Conservation (phyloP, 2,113 vertebrate species). For the Trematomus loennbergii region DNA sequence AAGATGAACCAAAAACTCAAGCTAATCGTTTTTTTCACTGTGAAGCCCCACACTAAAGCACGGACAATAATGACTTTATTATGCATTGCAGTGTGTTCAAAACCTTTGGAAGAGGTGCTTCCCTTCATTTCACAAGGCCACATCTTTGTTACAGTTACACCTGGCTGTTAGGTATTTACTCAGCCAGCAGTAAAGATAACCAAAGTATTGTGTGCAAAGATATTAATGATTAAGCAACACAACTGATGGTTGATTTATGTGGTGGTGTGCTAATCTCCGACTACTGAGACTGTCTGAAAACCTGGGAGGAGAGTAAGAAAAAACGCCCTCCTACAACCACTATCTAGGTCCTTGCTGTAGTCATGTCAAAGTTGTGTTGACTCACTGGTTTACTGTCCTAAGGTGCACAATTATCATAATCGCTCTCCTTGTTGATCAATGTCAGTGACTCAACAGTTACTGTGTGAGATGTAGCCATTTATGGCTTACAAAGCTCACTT, state of each 20-base stretch:
- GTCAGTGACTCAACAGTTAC: constrained; percentile 7
- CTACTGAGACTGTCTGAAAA: constrained; percentile 11
- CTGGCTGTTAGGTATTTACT: not conserved
- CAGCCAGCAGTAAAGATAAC: not conserved
- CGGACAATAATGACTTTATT: not conserved
- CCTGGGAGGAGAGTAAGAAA: not conserved
- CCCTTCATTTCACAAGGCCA: not conserved
- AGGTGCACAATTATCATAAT: not conserved
- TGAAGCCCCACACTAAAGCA: not conserved
- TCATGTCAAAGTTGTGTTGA: constrained; percentile 7
- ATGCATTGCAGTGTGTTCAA: not conserved
- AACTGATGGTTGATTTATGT: not conserved
- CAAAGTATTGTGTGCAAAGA: constrained; percentile 7
- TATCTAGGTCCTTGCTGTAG: not conserved
- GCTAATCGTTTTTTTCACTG: not conserved
- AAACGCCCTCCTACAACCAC: not conserved
- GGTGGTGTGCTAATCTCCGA: not conserved
- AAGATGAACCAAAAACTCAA: not conserved
- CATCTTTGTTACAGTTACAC: constrained; percentile 6
- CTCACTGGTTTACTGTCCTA: not conserved
- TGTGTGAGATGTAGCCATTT: not conserved
- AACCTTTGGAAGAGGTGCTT: not conserved
- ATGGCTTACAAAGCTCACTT: not conserved
- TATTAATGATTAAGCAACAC: constrained; percentile 23
- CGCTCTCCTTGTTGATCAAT: constrained; percentile 17